Percentiles rank a stretch among this genome's conserved stretches.
Evolutionary conservation across 2,113 vertebrate species (phyloP).

Genomic region (Brienomyrus brachyistius): DNA sequence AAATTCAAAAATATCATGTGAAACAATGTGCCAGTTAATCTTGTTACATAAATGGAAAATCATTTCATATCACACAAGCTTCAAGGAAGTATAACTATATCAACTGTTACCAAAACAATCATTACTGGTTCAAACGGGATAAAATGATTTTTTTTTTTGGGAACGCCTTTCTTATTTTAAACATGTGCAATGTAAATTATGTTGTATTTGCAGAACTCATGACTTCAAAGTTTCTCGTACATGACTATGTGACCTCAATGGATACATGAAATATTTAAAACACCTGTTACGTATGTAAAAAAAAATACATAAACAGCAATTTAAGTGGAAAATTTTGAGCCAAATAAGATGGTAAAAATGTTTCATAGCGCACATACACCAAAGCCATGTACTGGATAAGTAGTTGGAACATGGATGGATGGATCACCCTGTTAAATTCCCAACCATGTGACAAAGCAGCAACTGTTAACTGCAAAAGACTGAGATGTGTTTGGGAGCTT

Average conservation of each 20-base stretch:
- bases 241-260: not conserved
- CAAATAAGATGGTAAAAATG: not conserved
- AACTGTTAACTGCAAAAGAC: not conserved
- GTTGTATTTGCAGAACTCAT: not conserved
- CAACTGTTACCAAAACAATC: not conserved
- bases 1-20: not conserved
- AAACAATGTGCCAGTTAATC: not conserved
- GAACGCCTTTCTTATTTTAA: not conserved
- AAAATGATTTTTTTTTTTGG: too few species aligned
- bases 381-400: not conserved
- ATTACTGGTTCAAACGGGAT: not conserved
- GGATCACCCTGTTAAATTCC: not conserved
- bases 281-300: not conserved
- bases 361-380: not conserved
- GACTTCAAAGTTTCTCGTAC: not conserved
- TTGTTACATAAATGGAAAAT: not conserved
- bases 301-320: not conserved
- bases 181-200: not conserved
- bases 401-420: not conserved
- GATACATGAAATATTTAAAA: not conserved
- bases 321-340: not conserved
- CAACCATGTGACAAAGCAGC: not conserved
- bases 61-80: not conserved
- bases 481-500: not conserved
- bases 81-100: not conserved